phyloP scores from a whole-genome alignment of 2,113 vertebrate genomes.

The Phaetusa simplex region DNA sequence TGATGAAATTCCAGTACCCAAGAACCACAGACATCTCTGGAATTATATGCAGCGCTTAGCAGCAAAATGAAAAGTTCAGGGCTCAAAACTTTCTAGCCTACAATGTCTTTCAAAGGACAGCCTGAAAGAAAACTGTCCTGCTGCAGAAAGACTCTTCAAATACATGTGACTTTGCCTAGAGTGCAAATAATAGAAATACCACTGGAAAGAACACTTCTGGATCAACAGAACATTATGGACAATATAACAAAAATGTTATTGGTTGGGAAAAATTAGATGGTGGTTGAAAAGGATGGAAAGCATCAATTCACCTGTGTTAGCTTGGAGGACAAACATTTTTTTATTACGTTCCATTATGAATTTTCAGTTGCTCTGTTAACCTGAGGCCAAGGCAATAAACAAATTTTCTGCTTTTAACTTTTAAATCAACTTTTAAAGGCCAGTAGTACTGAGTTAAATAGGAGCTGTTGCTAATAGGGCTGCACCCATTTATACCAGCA shows the following conservation, averaged over 20 bases:
- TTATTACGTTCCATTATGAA: background rate
- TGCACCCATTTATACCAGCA: background rate
- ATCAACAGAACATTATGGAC: background rate
- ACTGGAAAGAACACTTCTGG: background rate
- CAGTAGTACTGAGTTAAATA: background rate
- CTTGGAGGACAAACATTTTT: background rate
- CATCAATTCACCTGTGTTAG: background rate
- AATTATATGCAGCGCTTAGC: background rate
- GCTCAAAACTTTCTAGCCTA: background rate
- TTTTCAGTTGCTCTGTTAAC: background rate
- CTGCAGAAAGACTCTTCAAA: background rate
- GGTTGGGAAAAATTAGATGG: background rate
- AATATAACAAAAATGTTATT: background rate
- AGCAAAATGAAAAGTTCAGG: background rate
- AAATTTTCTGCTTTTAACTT: background rate
- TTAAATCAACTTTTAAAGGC: background rate
- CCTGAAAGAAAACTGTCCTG: background rate
- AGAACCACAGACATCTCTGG: background rate
- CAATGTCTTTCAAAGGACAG: background rate
- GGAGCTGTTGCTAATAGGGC: background rate
- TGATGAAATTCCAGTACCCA: background rate
- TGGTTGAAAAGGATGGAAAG: background rate
- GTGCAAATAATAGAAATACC: background rate
- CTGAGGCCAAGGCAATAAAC: background rate
- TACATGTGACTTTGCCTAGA: background rate